These are phyloP conservation scores for Choristoneura rosaceana DNA, from an alignment of 2,888 invertebrate genomes.

Conservation along the genomic window DNA sequence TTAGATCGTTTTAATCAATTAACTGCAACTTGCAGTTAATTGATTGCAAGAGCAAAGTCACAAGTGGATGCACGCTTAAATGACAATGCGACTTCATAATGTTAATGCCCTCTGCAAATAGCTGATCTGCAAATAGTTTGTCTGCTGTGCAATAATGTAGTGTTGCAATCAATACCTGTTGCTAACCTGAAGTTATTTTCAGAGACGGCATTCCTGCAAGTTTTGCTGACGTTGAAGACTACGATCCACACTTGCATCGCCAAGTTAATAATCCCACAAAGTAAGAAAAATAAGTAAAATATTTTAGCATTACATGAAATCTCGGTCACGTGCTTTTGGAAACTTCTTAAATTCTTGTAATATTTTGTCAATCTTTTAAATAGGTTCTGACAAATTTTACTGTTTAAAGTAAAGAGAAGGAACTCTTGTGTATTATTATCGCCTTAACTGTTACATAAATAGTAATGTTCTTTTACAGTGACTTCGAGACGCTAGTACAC, in stretches of 20 bases:
- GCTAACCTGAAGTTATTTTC: slow-evolving; percentile 10
- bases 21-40: too few species aligned
- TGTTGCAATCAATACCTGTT: not conserved
- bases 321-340: too few species aligned
- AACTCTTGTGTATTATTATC: not conserved
- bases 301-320: not conserved
- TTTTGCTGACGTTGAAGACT: slow-evolving; percentile 75
- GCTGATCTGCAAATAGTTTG: slow-evolving; percentile 26
- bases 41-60: not conserved
- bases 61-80: not conserved
- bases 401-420: too few species aligned
- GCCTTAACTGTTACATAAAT: not conserved
- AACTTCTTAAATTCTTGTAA: too few species aligned
- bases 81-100: not conserved
- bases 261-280: slow-evolving; percentile 88
- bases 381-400: too few species aligned
- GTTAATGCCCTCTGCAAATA: not conserved
- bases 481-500: slow-evolving; percentile 93
- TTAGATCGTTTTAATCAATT: not conserved
- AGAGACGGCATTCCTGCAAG: slow-evolving; percentile 47
- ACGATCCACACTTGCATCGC: slow-evolving; percentile 88
- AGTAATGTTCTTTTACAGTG: slow-evolving; percentile 83
- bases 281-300: slow-evolving; percentile 75
- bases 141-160: not conserved
- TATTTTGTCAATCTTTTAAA: not conserved